Percentiles rank a stretch among this genome's conserved stretches.
Evolutionary conservation across 2,797 vertebrate species (phyloP).

Genomic region (Nannoperca australis): DNA sequence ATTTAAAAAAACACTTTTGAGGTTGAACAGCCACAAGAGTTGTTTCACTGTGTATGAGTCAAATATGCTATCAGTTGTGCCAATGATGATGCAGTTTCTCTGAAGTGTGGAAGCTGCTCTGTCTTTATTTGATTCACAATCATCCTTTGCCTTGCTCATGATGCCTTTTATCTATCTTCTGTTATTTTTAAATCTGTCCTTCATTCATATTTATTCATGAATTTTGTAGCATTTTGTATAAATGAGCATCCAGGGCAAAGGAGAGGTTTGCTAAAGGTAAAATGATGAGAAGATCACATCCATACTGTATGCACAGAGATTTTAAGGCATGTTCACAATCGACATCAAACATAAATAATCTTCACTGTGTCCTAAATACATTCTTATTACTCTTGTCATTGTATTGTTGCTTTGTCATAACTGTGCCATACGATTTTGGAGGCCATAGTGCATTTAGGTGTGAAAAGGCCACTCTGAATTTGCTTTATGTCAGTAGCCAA

Average conservation of each 20-base stretch:
- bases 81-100: constrained; percentile 26
- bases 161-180: constrained; percentile 43
- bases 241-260: constrained; percentile 16
- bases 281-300: neutral
- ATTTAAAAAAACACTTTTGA: constrained; percentile 31
- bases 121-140: constrained; percentile 33
- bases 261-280: neutral
- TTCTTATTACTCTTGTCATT: constrained; percentile 7
- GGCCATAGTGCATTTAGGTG: neutral
- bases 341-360: constrained; percentile 25
- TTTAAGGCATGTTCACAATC: constrained; percentile 12
- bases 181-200: constrained; percentile 9
- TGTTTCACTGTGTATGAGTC: constrained; percentile 41
- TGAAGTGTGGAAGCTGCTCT: neutral
- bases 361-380: neutral
- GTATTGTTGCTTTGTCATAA: constrained; percentile 14
- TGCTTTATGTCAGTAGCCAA: neutral
- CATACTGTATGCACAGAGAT: constrained; percentile 4
- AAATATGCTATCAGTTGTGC: constrained; percentile 25
- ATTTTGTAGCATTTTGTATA: constrained; percentile 35
- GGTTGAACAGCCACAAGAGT: constrained; percentile 28
- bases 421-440: neutral
- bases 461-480: neutral
- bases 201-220: constrained; percentile 21
- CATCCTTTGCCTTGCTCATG: constrained; percentile 27